Evolutionary conservation across 2,113 vertebrate genomes (phyloP), one percentile per base, ranked within the genome.

Genomic region (Verasper variegatus): DNA sequence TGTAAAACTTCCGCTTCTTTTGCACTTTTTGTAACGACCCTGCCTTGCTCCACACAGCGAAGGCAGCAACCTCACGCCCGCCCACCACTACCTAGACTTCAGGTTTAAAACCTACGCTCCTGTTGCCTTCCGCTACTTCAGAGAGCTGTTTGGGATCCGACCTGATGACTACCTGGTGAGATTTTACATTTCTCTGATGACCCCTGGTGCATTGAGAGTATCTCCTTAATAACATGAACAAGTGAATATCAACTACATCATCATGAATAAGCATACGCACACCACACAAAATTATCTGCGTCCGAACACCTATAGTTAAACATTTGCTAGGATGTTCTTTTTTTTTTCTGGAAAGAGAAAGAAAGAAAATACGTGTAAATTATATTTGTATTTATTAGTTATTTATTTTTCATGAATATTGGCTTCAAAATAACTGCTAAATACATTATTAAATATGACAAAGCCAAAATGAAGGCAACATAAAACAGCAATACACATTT

Each of bases 61-160:
- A 93, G 98, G 98, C 82, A 99, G 98, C 76, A 99, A 99, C 83
- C 96, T 99, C 75, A 99, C 98, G 11, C 98, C 98, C 0, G 98
- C 97, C 20, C 98, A 99, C 88, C 98, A 98, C 85, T 99, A 91
- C 31, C 96, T 97, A 12, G 98, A 99, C 94, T 99, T 99, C 93
- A 94, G 98, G 80, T 99, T 99, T 93, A 99, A 99, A 91, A 99
- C 97, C 3, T 99, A 99, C 0, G 98, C 98, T 0, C 98, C 98
- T 0, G 95, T 99, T 27, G 98, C 98, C 49, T 99, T 99, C 85
- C 96, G 98, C 14, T 99, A 99, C 92, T 99, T 99, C 94, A 91
- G 98, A 76, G 98, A 99, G 61, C 97, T 99, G 68, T 99, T 99
- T 20, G 98, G 98, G 57, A 99, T 99, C 90, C 96, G 98, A 69